Evolutionary conservation across 2,113 vertebrate species (phyloP), one percentile per base, ranked within the genome.

Genomic region (Gasterosteus aculeatus): DNA sequence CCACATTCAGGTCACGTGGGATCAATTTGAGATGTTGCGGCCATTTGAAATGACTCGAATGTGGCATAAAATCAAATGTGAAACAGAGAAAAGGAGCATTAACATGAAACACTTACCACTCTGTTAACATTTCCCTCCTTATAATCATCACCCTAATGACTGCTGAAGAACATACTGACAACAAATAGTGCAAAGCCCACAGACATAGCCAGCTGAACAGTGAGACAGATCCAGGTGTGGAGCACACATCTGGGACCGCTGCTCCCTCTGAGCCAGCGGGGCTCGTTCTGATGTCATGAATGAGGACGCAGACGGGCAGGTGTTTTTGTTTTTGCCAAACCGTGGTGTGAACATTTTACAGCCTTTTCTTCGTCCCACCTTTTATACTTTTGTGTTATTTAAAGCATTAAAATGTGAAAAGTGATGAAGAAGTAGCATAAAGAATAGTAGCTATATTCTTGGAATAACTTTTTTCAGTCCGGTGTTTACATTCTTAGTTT

Each of bases 111-210:
- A 78, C 66, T 77, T 72, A 77, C 74, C 58, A 1, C 41, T n/a
- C 16, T 49, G 46, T 18, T 11, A 11, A 14, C 51, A 49, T 12
- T n/a, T 15, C 19, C 19, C 33, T 14, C n/a, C 7, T 63, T 5
- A 33, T 12, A 56, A 51, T 11, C 64, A 69, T 59, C 57, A 53
- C 38, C 77, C 72, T 31, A 7, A 19, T 54, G 18, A 59, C 10
- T 58, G 56, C 6, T 42, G 18, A 61, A 77, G 53, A 14, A 38
- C 49, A 33, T 22, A 83, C 4, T 64, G 42, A 89, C 76, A 82
- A 41, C 69, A 72, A 77, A 75, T 53, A 79, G 10, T 49, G 73
- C 15, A 47, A 88, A 93, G 87, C 88, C 85, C 80, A 92, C 86
- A 84, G 42, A 90, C 76, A 85, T 35, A 74, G 70, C 67, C 77